phyloP scores from a whole-genome alignment of 2,797 vertebrate genomes.

The Adrianichthys oophorus region DNA sequence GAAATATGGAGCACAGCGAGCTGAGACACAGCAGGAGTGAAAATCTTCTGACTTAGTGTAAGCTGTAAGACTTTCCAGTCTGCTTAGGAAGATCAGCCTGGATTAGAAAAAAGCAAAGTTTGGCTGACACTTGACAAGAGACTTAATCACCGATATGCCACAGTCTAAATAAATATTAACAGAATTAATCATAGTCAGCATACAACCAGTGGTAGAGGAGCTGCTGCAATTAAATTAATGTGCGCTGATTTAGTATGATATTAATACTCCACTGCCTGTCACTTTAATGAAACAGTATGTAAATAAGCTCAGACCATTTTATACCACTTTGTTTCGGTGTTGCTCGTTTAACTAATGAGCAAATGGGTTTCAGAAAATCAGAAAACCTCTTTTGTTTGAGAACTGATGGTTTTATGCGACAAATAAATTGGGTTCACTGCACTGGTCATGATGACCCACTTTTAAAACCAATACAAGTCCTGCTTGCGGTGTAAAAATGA shows the following conservation, averaged over 20 bases:
- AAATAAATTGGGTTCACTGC: conserved; percentile 6
- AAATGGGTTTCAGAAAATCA: conserved; percentile 1
- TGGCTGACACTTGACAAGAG: conserved; percentile 65
- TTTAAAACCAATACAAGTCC: conserved; percentile 38
- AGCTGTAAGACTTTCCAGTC: conserved; percentile 51
- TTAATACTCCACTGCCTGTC: neutral
- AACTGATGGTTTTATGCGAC: conserved; percentile 4
- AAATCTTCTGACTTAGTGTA: conserved; percentile 43
- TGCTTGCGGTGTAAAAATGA: conserved; percentile 37
- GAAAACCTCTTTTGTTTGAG: neutral
- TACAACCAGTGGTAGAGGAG: conserved; percentile 63
- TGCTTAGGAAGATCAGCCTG: conserved; percentile 50
- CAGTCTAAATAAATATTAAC: conserved; percentile 76
- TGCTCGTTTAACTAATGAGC: neutral
- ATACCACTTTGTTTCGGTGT: neutral
- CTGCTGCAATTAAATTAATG: conserved; percentile 58
- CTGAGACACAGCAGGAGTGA: conserved; percentile 15
- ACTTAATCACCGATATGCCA: conserved; percentile 65
- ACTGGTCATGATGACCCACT: conserved; percentile 45
- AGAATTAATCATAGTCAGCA: conserved; percentile 75
- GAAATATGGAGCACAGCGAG: conserved; percentile 26
- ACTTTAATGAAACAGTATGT: conserved; percentile 4
- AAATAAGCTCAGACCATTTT: conserved; percentile 2
- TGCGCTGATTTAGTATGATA: conserved; percentile 13
- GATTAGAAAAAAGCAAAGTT: conserved; percentile 57